These are phyloP conservation scores for Drosophila jambulina DNA, from an alignment of 1,140 invertebrate species.

Conservation along the genomic window DNA sequence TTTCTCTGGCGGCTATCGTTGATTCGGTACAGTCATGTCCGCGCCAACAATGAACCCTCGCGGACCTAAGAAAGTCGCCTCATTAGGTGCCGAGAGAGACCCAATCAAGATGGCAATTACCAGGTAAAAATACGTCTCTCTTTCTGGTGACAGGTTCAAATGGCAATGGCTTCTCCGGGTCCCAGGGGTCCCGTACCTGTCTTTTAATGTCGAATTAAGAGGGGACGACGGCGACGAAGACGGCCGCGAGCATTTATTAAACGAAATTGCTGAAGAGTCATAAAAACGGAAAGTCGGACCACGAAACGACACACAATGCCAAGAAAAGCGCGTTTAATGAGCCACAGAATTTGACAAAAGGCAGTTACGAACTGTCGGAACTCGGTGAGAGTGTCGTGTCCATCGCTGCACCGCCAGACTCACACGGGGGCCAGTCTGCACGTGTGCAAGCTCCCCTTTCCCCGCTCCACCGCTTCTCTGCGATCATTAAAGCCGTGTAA, in stretches of 20 bases:
- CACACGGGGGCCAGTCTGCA: constrained; percentile 13
- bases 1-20: constrained; percentile 35
- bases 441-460: constrained; percentile 22
- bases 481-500: constrained; percentile 76
- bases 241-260: constrained; percentile 54
- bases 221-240: constrained; percentile 6
- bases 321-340: constrained; percentile 73
- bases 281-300: constrained; percentile 75
- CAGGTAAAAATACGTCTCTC: constrained; percentile 47
- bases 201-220: constrained; percentile 61
- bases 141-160: constrained; percentile 63
- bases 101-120: constrained; percentile 64
- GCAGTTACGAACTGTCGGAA: constrained; percentile 23
- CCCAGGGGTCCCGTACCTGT: constrained; percentile 33
- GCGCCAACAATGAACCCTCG: constrained; percentile 65
- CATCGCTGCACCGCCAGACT: constrained; percentile 18
- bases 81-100: constrained; percentile 49
- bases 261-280: constrained; percentile 63
- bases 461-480: not conserved
- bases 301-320: constrained; percentile 58
- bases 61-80: constrained; percentile 67
- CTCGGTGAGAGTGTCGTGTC: constrained; percentile 64
- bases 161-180: constrained; percentile 61
- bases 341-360: constrained; percentile 73
- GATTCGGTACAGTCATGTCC: constrained; percentile 63